Evolutionary conservation across 1,140 invertebrate genomes (phyloP).

Genomic region (Hycleus cichorii): DNA sequence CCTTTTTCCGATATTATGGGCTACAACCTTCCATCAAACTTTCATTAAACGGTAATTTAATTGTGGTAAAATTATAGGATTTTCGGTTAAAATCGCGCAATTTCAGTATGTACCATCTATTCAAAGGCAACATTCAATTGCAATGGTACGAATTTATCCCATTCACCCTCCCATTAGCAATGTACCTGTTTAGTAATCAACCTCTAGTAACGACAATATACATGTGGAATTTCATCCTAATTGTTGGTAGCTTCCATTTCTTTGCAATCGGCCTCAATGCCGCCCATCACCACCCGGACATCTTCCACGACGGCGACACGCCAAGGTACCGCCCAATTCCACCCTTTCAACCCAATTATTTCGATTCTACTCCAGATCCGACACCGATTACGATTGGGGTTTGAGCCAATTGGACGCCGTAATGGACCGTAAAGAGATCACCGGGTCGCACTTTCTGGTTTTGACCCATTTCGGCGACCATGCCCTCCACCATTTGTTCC

Average conservation of each 20-base stretch:
- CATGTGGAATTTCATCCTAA: constrained; percentile 53
- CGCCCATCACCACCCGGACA: constrained; percentile 75
- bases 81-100: background rate
- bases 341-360: background rate
- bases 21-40: constrained; percentile 40
- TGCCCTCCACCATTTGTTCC: constrained; percentile 72
- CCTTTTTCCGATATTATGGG: constrained; percentile 46
- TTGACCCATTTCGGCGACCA: constrained; percentile 72
- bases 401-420: constrained; percentile 68
- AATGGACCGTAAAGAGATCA: constrained; percentile 61
- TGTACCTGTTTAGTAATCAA: constrained; percentile 43
- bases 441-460: constrained; percentile 57
- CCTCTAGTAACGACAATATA: constrained; percentile 37
- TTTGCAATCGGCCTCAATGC: constrained; percentile 61
- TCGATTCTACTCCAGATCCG: background rate
- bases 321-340: constrained; percentile 41
- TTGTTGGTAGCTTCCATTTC: constrained; percentile 56
- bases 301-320: constrained; percentile 76
- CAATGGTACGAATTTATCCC: constrained; percentile 29
- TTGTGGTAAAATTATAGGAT: background rate
- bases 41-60: constrained; percentile 44
- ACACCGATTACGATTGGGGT: constrained; percentile 58
- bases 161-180: constrained; percentile 47
- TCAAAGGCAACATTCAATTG: background rate
- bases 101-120: constrained; percentile 3